phyloP scores from a whole-genome alignment of 2,113 vertebrate genomes.

The Salminus brasiliensis region DNA sequence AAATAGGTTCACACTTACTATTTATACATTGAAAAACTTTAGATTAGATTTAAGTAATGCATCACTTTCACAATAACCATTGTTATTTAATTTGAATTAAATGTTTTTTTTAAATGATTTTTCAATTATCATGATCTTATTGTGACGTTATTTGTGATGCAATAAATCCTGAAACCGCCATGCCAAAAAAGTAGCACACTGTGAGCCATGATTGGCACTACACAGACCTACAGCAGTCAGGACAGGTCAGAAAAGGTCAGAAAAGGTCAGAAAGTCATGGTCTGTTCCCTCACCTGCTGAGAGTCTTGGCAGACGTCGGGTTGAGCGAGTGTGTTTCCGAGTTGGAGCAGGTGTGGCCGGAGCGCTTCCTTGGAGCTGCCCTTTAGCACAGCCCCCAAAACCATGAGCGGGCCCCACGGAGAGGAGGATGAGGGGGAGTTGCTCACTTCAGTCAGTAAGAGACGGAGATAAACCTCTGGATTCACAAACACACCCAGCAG shows the following conservation, averaged over 20 bases:
- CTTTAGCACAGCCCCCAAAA: conserved; percentile 79
- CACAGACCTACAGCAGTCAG: too few species aligned
- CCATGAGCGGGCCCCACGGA: conserved; percentile 79
- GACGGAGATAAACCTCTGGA: conserved; percentile 84
- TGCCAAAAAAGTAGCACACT: too few species aligned
- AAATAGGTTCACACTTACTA: too few species aligned
- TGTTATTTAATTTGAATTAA: too few species aligned
- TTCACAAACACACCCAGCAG: conserved; percentile 87
- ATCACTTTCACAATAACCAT: too few species aligned
- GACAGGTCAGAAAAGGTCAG: not conserved
- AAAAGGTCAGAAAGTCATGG: not conserved
- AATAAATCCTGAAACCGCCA: too few species aligned
- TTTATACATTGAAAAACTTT: too few species aligned
- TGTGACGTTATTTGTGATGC: too few species aligned
- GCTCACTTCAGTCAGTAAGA: conserved; percentile 78
- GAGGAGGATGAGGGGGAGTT: conserved; percentile 70
- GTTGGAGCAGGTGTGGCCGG: conserved; percentile 75
- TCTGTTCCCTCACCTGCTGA: conserved; percentile 80
- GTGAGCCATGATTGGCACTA: too few species aligned
- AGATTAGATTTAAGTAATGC: too few species aligned
- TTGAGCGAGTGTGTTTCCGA: conserved; percentile 73
- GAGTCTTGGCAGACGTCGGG: conserved; percentile 80
- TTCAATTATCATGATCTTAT: too few species aligned
- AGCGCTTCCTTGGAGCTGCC: conserved; percentile 81
- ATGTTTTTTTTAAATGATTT: too few species aligned